These are phyloP conservation scores for Crenichthys baileyi DNA, from an alignment of 2,797 vertebrate species.

Conservation along the genomic window DNA sequence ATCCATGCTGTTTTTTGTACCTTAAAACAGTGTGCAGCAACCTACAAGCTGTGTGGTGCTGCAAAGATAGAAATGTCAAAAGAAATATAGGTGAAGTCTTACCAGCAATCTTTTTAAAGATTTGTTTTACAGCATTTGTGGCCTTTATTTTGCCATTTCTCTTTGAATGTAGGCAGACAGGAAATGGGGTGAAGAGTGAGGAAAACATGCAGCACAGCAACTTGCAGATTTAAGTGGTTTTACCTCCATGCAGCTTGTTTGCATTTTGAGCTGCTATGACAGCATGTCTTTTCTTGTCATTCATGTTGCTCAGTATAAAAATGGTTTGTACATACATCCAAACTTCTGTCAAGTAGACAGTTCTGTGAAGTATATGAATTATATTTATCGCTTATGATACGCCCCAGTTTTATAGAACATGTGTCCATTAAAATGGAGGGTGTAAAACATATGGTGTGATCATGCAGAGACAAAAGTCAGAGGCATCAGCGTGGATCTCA, in stretches of 20 bases:
- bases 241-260: background rate
- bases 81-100: too few species aligned
- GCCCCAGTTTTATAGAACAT: background rate
- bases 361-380: background rate
- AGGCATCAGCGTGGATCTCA: slow-evolving; percentile 16
- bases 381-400: background rate
- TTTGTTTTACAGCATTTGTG: too few species aligned
- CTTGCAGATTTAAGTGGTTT: background rate
- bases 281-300: background rate
- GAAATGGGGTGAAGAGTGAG: too few species aligned
- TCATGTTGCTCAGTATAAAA: background rate
- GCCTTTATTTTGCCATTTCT: too few species aligned
- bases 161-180: too few species aligned
- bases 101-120: too few species aligned
- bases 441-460: background rate
- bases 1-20: too few species aligned
- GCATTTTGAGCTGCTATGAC: background rate
- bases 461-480: slow-evolving; percentile 4
- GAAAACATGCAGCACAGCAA: too few species aligned
- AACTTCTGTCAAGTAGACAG: background rate
- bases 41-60: too few species aligned
- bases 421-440: background rate
- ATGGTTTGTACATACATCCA: background rate
- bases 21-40: too few species aligned
- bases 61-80: too few species aligned